Conservation (phyloP, 1,140 invertebrate genomes). For the Oryctes rhinoceros region DNA sequence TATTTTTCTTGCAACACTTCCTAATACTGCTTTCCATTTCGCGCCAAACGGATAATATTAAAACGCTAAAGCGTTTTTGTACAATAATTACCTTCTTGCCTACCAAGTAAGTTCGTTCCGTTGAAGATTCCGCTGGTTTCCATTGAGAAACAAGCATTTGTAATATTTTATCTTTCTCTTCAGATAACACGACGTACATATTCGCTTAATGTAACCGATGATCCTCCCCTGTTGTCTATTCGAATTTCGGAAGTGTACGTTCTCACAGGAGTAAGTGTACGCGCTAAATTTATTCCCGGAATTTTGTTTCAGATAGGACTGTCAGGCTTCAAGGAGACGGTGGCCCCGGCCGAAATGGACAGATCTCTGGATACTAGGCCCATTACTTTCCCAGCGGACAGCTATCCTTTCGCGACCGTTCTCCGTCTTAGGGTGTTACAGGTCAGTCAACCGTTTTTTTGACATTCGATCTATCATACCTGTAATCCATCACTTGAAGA, state of each 20-base stretch:
- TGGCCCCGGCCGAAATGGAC: conserved; percentile 50
- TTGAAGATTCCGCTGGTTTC: no score
- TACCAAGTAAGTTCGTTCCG: no score
- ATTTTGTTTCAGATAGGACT: conserved; percentile 51
- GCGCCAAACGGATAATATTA: no score
- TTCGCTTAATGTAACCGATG: background rate
- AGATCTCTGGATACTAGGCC: conserved; percentile 43
- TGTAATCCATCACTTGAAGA: background rate
- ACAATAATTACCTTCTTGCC: no score
- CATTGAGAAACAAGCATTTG: background rate
- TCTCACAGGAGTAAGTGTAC: background rate
- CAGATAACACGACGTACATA: background rate
- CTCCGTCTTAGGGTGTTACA: conserved; percentile 67
- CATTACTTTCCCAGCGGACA: conserved; percentile 39
- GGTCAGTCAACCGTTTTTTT: conserved; percentile 55
- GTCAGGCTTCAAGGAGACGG: conserved; percentile 48
- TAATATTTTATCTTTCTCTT: conserved; percentile 9
- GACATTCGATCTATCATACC: conserved; percentile 18
- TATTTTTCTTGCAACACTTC: no score
- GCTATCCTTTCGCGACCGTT: conserved; percentile 66
- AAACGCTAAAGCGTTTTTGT: no score
- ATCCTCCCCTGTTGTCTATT: background rate
- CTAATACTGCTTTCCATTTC: no score
- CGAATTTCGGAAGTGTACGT: background rate
- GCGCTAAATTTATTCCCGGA: background rate